Evolutionary conservation across 2,888 invertebrate genomes (phyloP).

Genomic region (Corbicula japonica): DNA sequence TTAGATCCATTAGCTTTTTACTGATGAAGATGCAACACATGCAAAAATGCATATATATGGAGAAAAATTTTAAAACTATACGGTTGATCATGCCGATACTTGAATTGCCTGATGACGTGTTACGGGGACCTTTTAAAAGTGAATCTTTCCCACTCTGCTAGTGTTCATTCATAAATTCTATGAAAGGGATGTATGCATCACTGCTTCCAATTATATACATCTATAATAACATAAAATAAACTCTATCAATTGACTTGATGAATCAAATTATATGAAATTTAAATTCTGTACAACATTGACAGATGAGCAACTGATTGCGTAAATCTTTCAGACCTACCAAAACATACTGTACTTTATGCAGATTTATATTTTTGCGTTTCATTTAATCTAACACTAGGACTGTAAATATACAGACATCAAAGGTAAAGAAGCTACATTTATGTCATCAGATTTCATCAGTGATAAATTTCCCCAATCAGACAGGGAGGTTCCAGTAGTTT

Average conservation of each 20-base stretch:
- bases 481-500: too few species aligned
- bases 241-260: slow-evolving; percentile 20
- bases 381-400: background rate
- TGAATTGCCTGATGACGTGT: too few species aligned
- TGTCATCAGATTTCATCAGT: slow-evolving; percentile 5
- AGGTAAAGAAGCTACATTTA: slow-evolving; percentile 2
- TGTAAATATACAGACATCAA: slow-evolving; percentile 12
- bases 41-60: too few species aligned
- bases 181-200: slow-evolving; percentile 33
- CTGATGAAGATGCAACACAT: too few species aligned
- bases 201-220: slow-evolving; percentile 23
- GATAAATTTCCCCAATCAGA: too few species aligned
- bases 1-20: too few species aligned
- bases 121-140: too few species aligned
- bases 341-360: background rate
- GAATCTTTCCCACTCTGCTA: slow-evolving; percentile 8
- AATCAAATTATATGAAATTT: slow-evolving; percentile 26
- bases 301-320: slow-evolving; percentile 13
- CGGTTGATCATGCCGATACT: too few species aligned
- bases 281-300: slow-evolving; percentile 3
- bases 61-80: too few species aligned
- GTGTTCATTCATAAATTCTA: slow-evolving; percentile 39
- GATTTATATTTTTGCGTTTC: background rate
- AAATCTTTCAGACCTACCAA: slow-evolving; percentile 4
- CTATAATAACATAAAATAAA: slow-evolving; percentile 6